Evolutionary conservation across 2,113 vertebrate genomes (phyloP).

Genomic region (human (Homo sapiens)): GRCh38 chrX:127883501-127884000

Average conservation of each 20-base stretch:
- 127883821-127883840: neutral
- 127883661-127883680: neutral
- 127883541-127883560: neutral
- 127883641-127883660: neutral
- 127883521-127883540: neutral
- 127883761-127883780: neutral
- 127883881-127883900: neutral
- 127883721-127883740: neutral
- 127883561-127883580: neutral
- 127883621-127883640: neutral
- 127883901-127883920: neutral
- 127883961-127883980: neutral
- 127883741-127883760: neutral
- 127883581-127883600: neutral
- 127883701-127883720: neutral
- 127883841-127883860: neutral
- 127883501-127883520: neutral
- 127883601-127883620: neutral
- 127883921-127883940: neutral
- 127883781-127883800: neutral
- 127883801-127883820: neutral
- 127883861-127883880: neutral
- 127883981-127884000: neutral
- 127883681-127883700: neutral
- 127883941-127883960: neutral